Evolutionary conservation across 2,797 vertebrate species (phyloP), one percentile per base, ranked within the genome.

Genomic region (Oreochromis grahami): DNA sequence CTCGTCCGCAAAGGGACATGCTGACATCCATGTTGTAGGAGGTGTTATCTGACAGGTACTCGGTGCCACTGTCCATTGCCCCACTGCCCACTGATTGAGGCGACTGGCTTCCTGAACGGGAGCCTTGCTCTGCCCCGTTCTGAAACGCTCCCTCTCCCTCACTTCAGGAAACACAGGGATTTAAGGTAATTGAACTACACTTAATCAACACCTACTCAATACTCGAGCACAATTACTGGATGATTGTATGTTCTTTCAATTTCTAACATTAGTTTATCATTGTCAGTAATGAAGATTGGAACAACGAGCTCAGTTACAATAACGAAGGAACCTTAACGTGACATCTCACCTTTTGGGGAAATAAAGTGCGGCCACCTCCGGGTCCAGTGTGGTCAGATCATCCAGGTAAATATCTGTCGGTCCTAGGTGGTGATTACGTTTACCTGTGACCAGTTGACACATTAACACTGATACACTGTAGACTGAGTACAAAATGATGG

Each of bases 1-100:
- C 96, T 48, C 96, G 96, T 34, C 98, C 98, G 0, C 98, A 99
- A 45, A 99, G 97, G 1, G 98, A 99, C 92, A 99, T 95, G 12
- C 95, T 95, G 74, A 95, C 48, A 0, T 97, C 96, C 92, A 94
- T 90, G 4, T 74, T 63, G 81, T 96, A 97, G 0, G 82, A 85
- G 29, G 91, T 79, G 1, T 95, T 94, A 80, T 97, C 97, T 0
- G 77, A 93, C 80, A 96, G 84, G 70, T 93, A 96, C 38, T 96
- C 93, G 0, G 95, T 92, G 3, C 85, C 96, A 26, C 95, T 96
- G 90, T 96, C 96, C 88, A 94, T 86, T 56, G 96, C 87, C 41
- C 87, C 88, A 10, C 90, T 92, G 24, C 94, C 92, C 32, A 95
- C 93, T 3, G 95, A 95, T 86, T 92, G 95, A 78, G 95, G 95